phyloP scores from a whole-genome alignment of 1,140 invertebrate genomes.

The Drosophila micromelanica region DNA sequence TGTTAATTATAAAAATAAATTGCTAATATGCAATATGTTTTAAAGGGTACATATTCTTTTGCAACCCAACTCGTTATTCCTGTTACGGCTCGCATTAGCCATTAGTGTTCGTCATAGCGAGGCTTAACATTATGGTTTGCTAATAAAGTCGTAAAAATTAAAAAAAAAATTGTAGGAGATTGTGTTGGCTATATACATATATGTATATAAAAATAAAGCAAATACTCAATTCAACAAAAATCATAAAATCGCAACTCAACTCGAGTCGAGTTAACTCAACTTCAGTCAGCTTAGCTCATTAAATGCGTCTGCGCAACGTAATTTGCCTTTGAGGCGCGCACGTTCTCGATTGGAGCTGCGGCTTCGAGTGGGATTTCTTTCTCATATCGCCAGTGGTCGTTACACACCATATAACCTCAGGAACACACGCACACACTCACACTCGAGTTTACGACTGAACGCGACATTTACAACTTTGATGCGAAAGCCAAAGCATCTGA shows the following conservation, averaged over 20 bases:
- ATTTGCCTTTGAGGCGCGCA: constrained; percentile 78
- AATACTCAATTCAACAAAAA: constrained; percentile 40
- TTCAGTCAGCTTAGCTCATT: constrained; percentile 53
- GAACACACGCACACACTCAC: constrained; percentile 9
- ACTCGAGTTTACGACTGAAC: constrained; percentile 68
- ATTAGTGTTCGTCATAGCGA: constrained; percentile 13
- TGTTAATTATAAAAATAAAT: no score
- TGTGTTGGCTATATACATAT: neutral
- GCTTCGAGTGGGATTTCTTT: constrained; percentile 15
- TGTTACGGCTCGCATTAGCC: no score
- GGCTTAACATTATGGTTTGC: neutral
- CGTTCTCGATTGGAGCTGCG: constrained; percentile 58
- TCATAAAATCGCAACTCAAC: constrained; percentile 20
- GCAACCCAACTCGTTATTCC: no score
- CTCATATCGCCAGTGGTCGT: constrained; percentile 48
- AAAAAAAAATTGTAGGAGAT: no score
- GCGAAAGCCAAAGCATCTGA: constrained; percentile 54
- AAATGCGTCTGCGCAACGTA: constrained; percentile 80
- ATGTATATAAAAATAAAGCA: neutral
- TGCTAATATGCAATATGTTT: no score
- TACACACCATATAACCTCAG: constrained; percentile 58
- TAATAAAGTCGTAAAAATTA: constrained; percentile 55
- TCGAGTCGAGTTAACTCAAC: constrained; percentile 9
- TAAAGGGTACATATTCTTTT: no score
- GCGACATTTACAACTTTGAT: constrained; percentile 84